Evolutionary conservation across 1,140 invertebrate species (phyloP), one percentile per base, ranked within the genome.

Genomic region (Frieseomelitta varia): DNA sequence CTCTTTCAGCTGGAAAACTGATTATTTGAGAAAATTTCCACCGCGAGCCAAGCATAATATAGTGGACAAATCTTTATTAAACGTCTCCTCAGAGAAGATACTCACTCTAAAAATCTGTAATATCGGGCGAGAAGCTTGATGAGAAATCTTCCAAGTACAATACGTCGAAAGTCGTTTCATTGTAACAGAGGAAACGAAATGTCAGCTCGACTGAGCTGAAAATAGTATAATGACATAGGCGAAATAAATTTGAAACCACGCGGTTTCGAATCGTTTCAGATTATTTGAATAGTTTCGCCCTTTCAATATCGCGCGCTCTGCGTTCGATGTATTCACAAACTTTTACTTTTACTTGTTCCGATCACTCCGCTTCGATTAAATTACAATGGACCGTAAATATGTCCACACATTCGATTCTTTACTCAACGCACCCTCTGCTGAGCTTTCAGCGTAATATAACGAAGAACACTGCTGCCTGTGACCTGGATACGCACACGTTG

Each of bases 401-500:
- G 65, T 85, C 77, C 77, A 78, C 80, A 58, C 63, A 51, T 56
- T 21, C n/a, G 47, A 27, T n/a, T 76, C 56, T 55, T 77, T 24
- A 51, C 47, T 79, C 56, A 69, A 77, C 63, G 58, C 85, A 71
- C 73, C 63, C 68, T 30, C 53, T 67, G 65, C 30, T 47, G 74
- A 81, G 87, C 88, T 90, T 90, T 89, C 83, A 89, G 34, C 68
- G 74, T 87, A 87, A 89, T 82, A 80, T 79, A 67, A 34, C 39
- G 17, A 19, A 56, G 67, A 78, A 87, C 47, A 63, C 11, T 75
- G 51, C 56, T 53, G 8, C 39, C 14, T 56, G 27, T 51, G 75
- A 68, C 39, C 75, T 39, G 74, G 21, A 78, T 84, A 61, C 75
- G 17, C 67, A 56, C 24, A 19, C 34, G 4, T 67, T 39, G 10